A percentile compares a stretch with the other conserved stretches of the same genome.
These are phyloP conservation scores for Cebidichthys violaceus DNA, from an alignment of 2,113 vertebrate species.

Conservation along the genomic window DNA sequence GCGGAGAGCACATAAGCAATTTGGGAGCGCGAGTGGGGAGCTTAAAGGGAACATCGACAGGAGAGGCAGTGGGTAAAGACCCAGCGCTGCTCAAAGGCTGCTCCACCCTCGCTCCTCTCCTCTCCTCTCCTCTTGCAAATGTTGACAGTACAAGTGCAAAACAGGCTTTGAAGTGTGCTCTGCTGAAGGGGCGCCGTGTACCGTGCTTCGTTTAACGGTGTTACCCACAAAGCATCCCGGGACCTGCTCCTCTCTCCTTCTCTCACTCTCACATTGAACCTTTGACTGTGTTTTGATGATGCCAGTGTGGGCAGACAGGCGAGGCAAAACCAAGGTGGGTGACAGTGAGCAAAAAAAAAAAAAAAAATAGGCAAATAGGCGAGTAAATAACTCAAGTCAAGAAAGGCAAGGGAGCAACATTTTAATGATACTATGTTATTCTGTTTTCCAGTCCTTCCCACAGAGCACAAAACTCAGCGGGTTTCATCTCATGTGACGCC, in stretches of 20 bases:
- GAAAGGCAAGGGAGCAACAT: conserved; percentile 62
- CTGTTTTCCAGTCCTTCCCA: conserved; percentile 59
- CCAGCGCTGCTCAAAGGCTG: conserved; percentile 82
- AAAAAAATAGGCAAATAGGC: conserved; percentile 61
- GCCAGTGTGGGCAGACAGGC: conserved; percentile 68
- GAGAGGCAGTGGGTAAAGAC: conserved; percentile 82
- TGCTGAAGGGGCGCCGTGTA: conserved; percentile 78
- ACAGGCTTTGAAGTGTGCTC: conserved; percentile 84
- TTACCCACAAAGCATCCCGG: conserved; percentile 80
- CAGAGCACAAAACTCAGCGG: conserved; percentile 45
- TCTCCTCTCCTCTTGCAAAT: conserved; percentile 74
- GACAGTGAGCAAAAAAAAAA: conserved; percentile 40
- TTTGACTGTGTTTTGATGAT: conserved; percentile 72
- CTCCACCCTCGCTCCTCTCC: conserved; percentile 79
- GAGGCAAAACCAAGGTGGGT: conserved; percentile 53
- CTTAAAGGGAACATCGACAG: conserved; percentile 79
- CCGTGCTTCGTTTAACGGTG: conserved; percentile 79
- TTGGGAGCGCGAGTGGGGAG: conserved; percentile 75
- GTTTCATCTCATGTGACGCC: conserved; percentile 81
- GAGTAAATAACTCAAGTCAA: conserved; percentile 74
- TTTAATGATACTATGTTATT: conserved; percentile 82
- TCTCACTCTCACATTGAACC: conserved; percentile 56
- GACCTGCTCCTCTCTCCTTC: conserved; percentile 69
- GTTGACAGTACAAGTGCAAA: conserved; percentile 87
- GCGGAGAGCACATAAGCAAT: conserved; percentile 75